phyloP scores from a whole-genome alignment of 2,113 vertebrate genomes.

The Rhineura floridana region DNA sequence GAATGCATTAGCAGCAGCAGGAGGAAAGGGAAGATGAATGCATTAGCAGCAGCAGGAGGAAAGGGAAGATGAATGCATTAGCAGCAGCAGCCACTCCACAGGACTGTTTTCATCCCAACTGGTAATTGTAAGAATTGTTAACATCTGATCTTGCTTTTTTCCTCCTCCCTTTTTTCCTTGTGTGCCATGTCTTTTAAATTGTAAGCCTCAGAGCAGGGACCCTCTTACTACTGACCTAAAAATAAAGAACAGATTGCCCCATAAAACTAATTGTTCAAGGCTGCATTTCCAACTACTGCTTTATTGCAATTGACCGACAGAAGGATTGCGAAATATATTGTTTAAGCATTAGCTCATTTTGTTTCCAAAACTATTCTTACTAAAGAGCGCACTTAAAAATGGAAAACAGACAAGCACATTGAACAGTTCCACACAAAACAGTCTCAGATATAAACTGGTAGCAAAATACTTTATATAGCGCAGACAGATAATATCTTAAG shows the following conservation, averaged over 20 bases:
- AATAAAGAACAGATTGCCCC: too few relatives aligned
- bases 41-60: neutral
- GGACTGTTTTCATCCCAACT: too few relatives aligned
- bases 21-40: neutral
- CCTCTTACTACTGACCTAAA: too few relatives aligned
- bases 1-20: neutral
- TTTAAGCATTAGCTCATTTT: neutral
- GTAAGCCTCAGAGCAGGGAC: too few relatives aligned
- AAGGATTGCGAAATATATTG: too few relatives aligned
- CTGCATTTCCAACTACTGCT: neutral
- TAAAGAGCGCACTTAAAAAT: neutral
- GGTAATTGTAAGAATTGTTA: too few relatives aligned
- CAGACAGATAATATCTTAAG: too few relatives aligned
- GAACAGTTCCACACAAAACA: neutral
- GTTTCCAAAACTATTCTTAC: neutral
- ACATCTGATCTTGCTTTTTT: too few relatives aligned
- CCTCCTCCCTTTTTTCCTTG: too few relatives aligned
- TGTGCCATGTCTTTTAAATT: too few relatives aligned
- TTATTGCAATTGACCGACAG: neutral
- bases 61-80: neutral
- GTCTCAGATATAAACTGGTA: neutral
- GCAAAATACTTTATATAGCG: neutral
- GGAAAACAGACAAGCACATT: neutral
- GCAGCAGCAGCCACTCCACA: neutral
- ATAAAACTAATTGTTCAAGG: neutral